Conservation (phyloP, 2,113 vertebrate species). For the Bungarus multicinctus region DNA sequence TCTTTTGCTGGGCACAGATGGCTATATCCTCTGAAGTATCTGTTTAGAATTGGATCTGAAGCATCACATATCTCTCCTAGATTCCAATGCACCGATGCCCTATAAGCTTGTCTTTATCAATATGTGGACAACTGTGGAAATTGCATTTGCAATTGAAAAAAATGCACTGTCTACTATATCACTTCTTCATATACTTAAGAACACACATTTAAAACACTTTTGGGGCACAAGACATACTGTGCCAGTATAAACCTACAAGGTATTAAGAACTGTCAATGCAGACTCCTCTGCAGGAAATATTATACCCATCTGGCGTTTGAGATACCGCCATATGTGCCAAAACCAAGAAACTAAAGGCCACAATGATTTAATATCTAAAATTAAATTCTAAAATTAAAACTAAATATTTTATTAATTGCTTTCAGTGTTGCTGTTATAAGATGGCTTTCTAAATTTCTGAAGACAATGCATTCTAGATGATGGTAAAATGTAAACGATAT, state of each 20-base stretch:
- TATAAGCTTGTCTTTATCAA: background rate
- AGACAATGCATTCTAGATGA: background rate
- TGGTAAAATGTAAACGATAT: background rate
- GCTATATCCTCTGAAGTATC: background rate
- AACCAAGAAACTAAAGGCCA: background rate
- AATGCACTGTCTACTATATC: background rate
- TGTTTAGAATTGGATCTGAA: background rate
- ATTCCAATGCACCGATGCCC: background rate
- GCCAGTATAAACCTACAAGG: background rate
- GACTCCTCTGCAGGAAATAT: conserved; percentile 14
- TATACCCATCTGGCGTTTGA: conserved; percentile 5
- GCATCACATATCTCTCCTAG: background rate
- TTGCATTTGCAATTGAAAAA: background rate
- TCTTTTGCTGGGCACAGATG: background rate
- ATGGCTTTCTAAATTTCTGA: background rate
- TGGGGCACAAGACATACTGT: conserved; percentile 1
- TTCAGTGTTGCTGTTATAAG: background rate
- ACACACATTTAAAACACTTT: background rate
- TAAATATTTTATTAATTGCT: background rate
- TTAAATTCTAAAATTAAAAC: background rate
- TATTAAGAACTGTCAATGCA: conserved; percentile 13
- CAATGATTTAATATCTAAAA: background rate
- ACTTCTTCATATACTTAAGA: background rate
- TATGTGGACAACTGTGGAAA: background rate
- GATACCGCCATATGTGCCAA: background rate